phyloP scores from a whole-genome alignment of 1,140 invertebrate species.

The Procambarus virginalis region DNA sequence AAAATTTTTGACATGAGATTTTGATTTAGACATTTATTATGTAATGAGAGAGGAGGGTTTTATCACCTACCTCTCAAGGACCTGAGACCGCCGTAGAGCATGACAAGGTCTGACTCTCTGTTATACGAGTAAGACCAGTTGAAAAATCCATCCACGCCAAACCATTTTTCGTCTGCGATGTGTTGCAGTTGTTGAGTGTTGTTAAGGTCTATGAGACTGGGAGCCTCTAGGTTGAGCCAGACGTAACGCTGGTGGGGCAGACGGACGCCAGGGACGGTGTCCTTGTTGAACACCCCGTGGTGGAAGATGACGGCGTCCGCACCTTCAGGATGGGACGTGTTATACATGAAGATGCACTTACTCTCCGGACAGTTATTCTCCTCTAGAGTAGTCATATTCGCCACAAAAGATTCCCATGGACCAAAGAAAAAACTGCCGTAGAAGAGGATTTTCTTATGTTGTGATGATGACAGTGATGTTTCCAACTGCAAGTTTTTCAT shows the following conservation, averaged over 20 bases:
- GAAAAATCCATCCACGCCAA: constrained; percentile 68
- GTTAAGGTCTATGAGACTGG: not conserved
- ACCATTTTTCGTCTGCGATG: not conserved
- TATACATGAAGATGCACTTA: constrained; percentile 19
- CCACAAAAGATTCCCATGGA: constrained; percentile 10
- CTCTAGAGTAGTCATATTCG: not conserved
- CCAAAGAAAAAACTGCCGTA: constrained; percentile 14
- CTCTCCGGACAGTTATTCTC: constrained; percentile 15
- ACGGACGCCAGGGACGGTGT: constrained; percentile 14
- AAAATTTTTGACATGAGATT: no score
- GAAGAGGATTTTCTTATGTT: constrained; percentile 21
- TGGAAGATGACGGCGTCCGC: constrained; percentile 56
- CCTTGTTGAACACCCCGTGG: not conserved
- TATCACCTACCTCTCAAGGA: not conserved
- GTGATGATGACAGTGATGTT: not conserved
- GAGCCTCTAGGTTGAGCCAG: constrained; percentile 47
- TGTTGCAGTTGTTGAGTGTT: not conserved
- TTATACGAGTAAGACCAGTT: constrained; percentile 75
- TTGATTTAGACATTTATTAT: no score
- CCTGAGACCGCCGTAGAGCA: constrained; percentile 27
- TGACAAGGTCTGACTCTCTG: constrained; percentile 72
- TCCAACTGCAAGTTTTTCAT: not conserved
- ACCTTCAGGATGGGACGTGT: constrained; percentile 16
- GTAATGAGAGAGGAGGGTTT: not conserved
- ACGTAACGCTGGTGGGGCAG: constrained; percentile 36